Percentiles rank a stretch among this genome's conserved stretches.
Evolutionary conservation across 2,797 vertebrate species (phyloP).

Genomic region (Loris lydekkerianus): DNA sequence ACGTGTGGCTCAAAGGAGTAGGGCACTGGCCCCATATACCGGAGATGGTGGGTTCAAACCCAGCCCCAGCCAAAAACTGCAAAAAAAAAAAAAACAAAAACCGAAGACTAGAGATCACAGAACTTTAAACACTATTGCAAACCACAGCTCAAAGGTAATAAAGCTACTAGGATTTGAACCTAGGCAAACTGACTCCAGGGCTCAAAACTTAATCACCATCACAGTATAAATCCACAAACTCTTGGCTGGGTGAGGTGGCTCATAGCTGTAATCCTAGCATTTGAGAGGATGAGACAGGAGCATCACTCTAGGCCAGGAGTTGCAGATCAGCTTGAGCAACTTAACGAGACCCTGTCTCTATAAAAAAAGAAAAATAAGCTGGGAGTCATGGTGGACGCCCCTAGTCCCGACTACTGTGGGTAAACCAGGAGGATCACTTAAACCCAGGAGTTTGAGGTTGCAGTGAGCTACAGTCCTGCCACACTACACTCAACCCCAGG

Average conservation of each 20-base stretch:
- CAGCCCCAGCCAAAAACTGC: too few species aligned
- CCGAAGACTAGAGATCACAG: not conserved
- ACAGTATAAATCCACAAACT: conserved; percentile 11
- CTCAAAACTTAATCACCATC: conserved; percentile 6
- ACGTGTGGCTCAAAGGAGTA: too few species aligned
- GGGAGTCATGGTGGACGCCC: not conserved
- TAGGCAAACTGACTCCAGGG: not conserved
- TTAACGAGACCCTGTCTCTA: too few species aligned
- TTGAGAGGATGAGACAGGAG: too few species aligned
- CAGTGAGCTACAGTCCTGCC: not conserved
- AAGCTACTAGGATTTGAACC: conserved; percentile 24
- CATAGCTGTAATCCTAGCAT: too few species aligned
- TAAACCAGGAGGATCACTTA: not conserved
- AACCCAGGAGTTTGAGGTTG: not conserved
- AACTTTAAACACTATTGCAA: not conserved
- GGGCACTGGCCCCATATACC: too few species aligned
- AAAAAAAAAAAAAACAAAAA: too few species aligned
- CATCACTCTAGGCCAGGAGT: too few species aligned
- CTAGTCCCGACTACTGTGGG: not conserved
- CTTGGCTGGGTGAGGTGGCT: too few species aligned
- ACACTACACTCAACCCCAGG: not conserved
- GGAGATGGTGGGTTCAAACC: too few species aligned
- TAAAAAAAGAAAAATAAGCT: too few species aligned
- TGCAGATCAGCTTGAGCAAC: too few species aligned
- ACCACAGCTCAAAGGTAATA: not conserved